Evolutionary conservation across 2,888 invertebrate species (phyloP), one percentile per base, ranked within the genome.

Genomic region (Danaus chrysippus): DNA sequence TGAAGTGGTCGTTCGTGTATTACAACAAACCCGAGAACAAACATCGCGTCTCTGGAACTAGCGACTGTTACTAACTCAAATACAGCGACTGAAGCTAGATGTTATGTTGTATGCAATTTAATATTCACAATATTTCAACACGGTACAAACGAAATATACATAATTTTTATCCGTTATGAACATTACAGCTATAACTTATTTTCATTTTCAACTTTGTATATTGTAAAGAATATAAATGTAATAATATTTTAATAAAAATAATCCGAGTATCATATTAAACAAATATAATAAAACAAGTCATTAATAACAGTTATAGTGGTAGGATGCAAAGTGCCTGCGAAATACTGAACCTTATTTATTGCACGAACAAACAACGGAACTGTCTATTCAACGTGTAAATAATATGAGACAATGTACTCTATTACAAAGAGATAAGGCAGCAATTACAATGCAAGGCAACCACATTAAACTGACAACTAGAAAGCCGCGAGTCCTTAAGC

Each of bases 31-130:
- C 55, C 17, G 17, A 43, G 23, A 43, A 42, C 49, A 49, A 42
- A 54, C 59, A 43, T 62, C 49, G 46, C 58, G 64, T 58, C 17
- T 5, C 53, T 59, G 53, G 64, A 69, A 67, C 67, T 69, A 67
- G 66, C 67, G 67, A 69, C 69, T 61, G 67, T 67, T 67, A 43
- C 53, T 59, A 69, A 69, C 64, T 69, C 67, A 66, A 69, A 69
- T 60, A 62, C 17, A n/a, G 46, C 13, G 11, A 49, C 49, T 49
- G 49, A 9, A 49, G 17, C 17, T 17, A 0, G 10, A 11, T 59
- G 64, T 64, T 61, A 60, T 63, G 57, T 58, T 56, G 60, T 65
- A 58, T 52, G 56, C 59, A 56, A 17, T 60, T 49, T 56, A 53
- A 56, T 63, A 53, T 56, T 15, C 11, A n/a, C 13, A 54, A 54